phyloP scores from a whole-genome alignment of 2,888 invertebrate genomes.

The Muschampia plurimacula region DNA sequence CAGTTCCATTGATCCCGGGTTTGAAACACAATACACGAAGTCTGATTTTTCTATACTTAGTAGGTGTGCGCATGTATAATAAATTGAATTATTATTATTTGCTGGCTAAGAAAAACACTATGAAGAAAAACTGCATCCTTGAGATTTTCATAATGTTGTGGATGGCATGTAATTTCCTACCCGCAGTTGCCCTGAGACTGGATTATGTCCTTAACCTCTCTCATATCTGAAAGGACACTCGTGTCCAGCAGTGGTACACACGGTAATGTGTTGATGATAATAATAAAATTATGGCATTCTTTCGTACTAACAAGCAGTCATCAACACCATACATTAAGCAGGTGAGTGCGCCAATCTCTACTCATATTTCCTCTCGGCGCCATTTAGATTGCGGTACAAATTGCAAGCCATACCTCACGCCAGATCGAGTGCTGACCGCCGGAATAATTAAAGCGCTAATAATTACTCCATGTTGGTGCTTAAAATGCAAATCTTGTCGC shows the following conservation, averaged over 20 bases:
- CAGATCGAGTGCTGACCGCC: constrained; percentile 63
- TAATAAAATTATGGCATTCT: constrained; percentile 1
- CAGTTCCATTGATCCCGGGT: too few species aligned
- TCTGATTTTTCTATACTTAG: too few species aligned
- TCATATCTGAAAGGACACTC: neutral
- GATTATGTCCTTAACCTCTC: neutral
- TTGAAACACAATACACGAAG: too few species aligned
- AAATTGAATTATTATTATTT: too few species aligned
- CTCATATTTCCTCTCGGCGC: constrained; percentile 58
- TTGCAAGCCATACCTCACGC: constrained; percentile 71
- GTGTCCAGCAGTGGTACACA: too few species aligned
- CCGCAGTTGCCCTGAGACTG: too few species aligned
- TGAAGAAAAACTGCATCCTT: too few species aligned
- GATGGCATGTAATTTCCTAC: too few species aligned
- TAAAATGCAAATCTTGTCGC: constrained; percentile 84
- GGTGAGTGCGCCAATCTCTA: constrained; percentile 41
- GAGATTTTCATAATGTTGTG: too few species aligned
- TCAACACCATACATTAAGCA: constrained; percentile 27
- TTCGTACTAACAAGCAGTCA: constrained; percentile 19
- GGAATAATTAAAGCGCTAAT: constrained; percentile 65
- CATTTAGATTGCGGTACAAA: constrained; percentile 77
- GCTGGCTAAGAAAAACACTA: too few species aligned
- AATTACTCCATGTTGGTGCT: constrained; percentile 72
- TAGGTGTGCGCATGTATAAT: too few species aligned
- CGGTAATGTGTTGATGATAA: neutral